Evolutionary conservation across 2,888 invertebrate genomes (phyloP).

Genomic region (Parnassius orleans): DNA sequence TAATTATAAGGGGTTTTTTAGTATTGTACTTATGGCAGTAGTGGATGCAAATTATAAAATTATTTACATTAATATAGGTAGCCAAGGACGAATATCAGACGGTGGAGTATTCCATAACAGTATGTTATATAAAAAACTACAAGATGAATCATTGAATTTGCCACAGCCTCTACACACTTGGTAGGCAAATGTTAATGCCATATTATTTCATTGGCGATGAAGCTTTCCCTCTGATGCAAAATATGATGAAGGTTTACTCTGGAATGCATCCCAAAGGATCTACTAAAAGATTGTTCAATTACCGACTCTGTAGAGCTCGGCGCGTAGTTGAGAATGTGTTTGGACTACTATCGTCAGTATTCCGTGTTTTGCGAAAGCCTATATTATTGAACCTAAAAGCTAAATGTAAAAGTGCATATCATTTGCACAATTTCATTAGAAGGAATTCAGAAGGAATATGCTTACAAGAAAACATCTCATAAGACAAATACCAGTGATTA

Average conservation of each 20-base stretch:
- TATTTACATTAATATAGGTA: too few species aligned
- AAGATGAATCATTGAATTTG: slow-evolving; percentile 5
- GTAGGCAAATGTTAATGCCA: slow-evolving; percentile 5
- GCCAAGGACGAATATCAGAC: too few species aligned
- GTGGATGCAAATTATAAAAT: too few species aligned
- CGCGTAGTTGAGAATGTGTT: slow-evolving; percentile 29
- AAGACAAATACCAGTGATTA: slow-evolving; percentile 17
- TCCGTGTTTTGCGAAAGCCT: slow-evolving; percentile 5
- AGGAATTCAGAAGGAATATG: slow-evolving; percentile 32
- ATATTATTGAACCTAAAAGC: slow-evolving; percentile 25
- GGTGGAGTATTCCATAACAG: neutral
- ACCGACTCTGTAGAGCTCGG: slow-evolving; percentile 28
- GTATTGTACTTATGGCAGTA: too few species aligned
- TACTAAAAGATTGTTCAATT: slow-evolving; percentile 30
- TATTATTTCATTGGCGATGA: slow-evolving; percentile 24
- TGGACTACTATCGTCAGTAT: slow-evolving; percentile 10
- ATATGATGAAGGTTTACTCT: slow-evolving; percentile 25
- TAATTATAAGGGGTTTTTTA: too few species aligned
- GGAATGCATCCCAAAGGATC: too few species aligned
- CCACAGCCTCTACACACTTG: slow-evolving; percentile 2
- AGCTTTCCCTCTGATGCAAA: slow-evolving; percentile 22
- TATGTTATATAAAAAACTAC: slow-evolving; percentile 7
- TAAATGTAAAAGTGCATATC: slow-evolving; percentile 1
- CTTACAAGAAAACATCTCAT: slow-evolving; percentile 26
- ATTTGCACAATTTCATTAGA: slow-evolving; percentile 3